phyloP scores from a whole-genome alignment of 2,888 invertebrate genomes.

The Elysia crispata region DNA sequence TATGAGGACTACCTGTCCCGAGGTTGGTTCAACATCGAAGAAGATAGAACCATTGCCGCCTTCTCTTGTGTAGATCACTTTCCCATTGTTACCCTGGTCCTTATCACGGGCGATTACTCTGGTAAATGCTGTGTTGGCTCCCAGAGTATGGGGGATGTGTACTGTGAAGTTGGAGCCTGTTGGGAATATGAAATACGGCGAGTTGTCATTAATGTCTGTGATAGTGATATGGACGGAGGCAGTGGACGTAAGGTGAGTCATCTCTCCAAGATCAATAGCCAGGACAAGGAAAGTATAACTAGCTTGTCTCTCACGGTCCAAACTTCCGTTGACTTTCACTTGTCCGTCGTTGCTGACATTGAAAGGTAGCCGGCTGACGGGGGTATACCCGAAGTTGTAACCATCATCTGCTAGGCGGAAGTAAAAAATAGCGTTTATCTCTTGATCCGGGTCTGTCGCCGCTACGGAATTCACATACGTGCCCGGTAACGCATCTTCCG shows the following conservation, averaged over 20 bases:
- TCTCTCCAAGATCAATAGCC: constrained; percentile 66
- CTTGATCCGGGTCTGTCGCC: constrained; percentile 51
- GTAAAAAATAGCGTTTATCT: constrained; percentile 49
- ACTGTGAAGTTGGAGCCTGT: constrained; percentile 58
- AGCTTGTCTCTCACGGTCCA: constrained; percentile 83
- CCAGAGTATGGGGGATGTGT: constrained; percentile 52
- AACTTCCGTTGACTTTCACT: constrained; percentile 88
- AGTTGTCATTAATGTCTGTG: constrained; percentile 67
- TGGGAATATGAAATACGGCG: constrained; percentile 58
- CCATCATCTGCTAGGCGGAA: constrained; percentile 39
- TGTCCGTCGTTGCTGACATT: constrained; percentile 84
- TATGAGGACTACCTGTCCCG: constrained; percentile 48
- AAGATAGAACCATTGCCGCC: constrained; percentile 48
- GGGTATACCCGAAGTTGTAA: background rate
- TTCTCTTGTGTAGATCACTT: constrained; percentile 45
- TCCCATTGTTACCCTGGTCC: constrained; percentile 47
- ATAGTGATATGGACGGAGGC: constrained; percentile 54
- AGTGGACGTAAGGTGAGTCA: constrained; percentile 40
- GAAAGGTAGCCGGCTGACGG: constrained; percentile 46
- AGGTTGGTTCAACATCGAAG: constrained; percentile 47
- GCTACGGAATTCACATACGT: constrained; percentile 45
- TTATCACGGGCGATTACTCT: constrained; percentile 43
- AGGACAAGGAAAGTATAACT: constrained; percentile 66
- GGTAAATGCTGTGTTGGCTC: constrained; percentile 45
- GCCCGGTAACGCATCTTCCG: constrained; percentile 42